phyloP scores from a whole-genome alignment of 2,888 invertebrate species.

The Alentia gelatinosa region DNA sequence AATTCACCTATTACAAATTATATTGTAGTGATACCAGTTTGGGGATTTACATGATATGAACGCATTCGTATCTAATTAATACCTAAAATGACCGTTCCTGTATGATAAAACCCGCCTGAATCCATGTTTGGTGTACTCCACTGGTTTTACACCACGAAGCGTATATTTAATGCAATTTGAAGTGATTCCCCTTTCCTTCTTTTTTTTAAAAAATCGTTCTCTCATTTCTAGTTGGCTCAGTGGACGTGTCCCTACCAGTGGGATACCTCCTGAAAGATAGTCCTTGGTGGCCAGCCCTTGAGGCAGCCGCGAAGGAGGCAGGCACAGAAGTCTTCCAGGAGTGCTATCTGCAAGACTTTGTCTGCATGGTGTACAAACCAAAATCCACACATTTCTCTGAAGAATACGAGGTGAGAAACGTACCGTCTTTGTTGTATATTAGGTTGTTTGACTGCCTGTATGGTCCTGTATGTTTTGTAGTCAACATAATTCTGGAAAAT shows the following conservation, averaged over 20 bases:
- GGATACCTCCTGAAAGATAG: neutral
- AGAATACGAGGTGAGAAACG: conserved; percentile 56
- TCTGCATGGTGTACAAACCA: conserved; percentile 54
- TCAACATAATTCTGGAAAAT: too few relatives aligned
- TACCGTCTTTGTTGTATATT: neutral
- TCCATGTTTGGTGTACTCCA: too few relatives aligned
- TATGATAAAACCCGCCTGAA: too few relatives aligned
- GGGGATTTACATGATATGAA: too few relatives aligned
- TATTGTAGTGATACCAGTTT: too few relatives aligned
- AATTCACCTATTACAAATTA: too few relatives aligned
- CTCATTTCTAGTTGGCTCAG: neutral
- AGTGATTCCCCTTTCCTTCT: too few relatives aligned
- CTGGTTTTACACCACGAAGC: too few relatives aligned
- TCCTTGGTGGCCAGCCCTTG: neutral
- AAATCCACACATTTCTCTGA: neutral
- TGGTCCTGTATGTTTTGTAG: too few relatives aligned
- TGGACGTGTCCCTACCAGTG: neutral
- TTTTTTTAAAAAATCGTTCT: neutral
- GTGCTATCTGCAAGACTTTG: conserved; percentile 41
- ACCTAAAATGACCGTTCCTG: too few relatives aligned
- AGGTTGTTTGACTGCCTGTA: neutral
- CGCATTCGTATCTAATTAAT: too few relatives aligned
- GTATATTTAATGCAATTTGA: too few relatives aligned
- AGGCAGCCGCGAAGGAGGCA: neutral
- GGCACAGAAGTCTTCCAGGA: neutral